Evolutionary conservation across 1,140 invertebrate genomes (phyloP), one percentile per base, ranked within the genome.

Genomic region (Zelostemma sp.): DNA sequence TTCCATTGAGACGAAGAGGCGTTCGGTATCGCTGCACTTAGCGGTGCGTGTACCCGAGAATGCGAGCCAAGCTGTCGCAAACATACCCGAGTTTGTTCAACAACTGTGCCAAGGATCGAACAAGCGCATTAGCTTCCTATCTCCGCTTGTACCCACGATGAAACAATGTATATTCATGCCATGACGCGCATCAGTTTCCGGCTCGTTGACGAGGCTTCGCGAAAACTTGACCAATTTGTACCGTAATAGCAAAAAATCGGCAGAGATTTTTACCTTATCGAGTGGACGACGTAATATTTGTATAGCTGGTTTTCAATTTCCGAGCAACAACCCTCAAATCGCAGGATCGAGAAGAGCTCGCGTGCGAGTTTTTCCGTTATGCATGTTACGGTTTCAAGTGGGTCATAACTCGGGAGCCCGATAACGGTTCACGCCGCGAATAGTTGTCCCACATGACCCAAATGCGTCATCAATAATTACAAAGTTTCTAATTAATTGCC

Each of bases 71-170:
- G 64, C 50, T 73, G 77, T 74, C 68, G 80, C 77, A 79, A 82
- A 82, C 79, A 82, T 77, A 72, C 68, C 76, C 57, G 55, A 78
- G 79, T 81, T 76, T 79, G 79, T 82, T 79, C 72, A 78, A 76
- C 77, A 73, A 76, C 74, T 77, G 69, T 74, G 56, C 50, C 64
- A 61, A 73, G 66, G 59, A 75, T 61, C 72, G 55, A 68, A 70
- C 75, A 74, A 21, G 18, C 48, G 43, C 48, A 51, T 51, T 18
- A 19, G 43, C 57, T 57, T 72, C 53, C 21, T 25, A 25, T 25
- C 21, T 25, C 21, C 21, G 21, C 15, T 15, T 15, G 40, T 12
- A 12, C 14, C 12, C 8, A 15, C 14, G 35, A 14, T 41, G 14
- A 25, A 25, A 63, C 60, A 57, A 46, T 66, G 59, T 65, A 59